Percentiles rank a stretch among this genome's conserved stretches.
These are phyloP conservation scores for Galeopsomyia nigrocyanea DNA, from an alignment of 2,888 invertebrate species.

Conservation along the genomic window DNA sequence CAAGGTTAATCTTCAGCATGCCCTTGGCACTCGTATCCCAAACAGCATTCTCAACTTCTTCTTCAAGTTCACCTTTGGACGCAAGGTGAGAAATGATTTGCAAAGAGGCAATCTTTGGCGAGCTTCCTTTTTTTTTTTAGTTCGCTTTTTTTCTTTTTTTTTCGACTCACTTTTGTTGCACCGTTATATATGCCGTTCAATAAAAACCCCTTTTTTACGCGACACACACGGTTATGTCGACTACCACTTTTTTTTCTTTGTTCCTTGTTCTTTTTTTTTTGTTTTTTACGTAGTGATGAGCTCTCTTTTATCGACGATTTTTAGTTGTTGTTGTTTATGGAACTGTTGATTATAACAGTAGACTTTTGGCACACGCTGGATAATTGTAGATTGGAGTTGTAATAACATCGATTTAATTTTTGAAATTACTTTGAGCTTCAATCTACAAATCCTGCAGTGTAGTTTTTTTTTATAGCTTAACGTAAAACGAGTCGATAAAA, in stretches of 20 bases:
- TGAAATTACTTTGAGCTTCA: too few species aligned
- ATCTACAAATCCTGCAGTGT: too few species aligned
- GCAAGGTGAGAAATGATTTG: slow-evolving; percentile 78
- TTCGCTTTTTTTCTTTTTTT: neutral
- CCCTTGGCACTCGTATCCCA: slow-evolving; percentile 88
- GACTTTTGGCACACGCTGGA: neutral
- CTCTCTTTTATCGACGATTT: neutral
- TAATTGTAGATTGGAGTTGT: neutral
- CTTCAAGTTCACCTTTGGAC: slow-evolving; percentile 88
- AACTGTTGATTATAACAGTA: too few species aligned
- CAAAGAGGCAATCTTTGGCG: neutral
- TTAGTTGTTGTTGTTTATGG: neutral
- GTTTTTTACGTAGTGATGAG: neutral
- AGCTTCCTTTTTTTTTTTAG: neutral
- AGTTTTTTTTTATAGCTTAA: too few species aligned
- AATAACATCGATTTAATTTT: too few species aligned
- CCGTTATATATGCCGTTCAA: too few species aligned
- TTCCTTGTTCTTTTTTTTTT: slow-evolving; percentile 4
- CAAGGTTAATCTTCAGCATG: slow-evolving; percentile 91
- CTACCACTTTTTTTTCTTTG: slow-evolving; percentile 16
- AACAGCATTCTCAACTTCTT: slow-evolving; percentile 90
- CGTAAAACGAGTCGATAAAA: too few species aligned
- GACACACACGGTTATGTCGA: neutral
- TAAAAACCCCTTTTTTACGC: too few species aligned
- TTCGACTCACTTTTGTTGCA: slow-evolving; percentile 27